Conservation (phyloP, 2,797 vertebrate genomes). For the Picus viridis region DNA sequence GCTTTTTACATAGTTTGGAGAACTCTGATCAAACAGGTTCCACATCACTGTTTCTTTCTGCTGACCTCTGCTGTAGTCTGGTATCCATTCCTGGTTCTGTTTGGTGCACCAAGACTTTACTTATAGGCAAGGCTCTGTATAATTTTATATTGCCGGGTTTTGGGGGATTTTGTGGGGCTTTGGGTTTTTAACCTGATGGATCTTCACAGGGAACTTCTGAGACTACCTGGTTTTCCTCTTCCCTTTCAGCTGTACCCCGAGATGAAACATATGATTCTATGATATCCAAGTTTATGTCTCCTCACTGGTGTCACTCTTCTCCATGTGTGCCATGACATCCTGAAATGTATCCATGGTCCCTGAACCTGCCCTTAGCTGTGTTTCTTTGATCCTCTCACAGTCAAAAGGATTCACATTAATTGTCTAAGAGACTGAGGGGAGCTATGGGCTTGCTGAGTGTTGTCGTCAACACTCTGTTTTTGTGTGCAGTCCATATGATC, state of each 20-base stretch:
- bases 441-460: neutral
- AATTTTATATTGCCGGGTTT: neutral
- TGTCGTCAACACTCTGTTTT: neutral
- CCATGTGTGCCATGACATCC: neutral
- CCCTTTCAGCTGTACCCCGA: neutral
- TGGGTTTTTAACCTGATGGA: neutral
- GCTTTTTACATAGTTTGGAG: neutral
- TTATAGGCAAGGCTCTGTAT: neutral
- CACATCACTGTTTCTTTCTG: neutral
- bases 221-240: neutral
- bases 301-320: neutral
- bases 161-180: neutral
- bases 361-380: neutral
- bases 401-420: neutral
- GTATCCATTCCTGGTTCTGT: neutral
- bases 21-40: neutral
- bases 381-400: neutral
- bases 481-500: neutral
- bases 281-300: neutral
- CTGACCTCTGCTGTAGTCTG: neutral
- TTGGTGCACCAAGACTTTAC: neutral
- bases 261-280: neutral
- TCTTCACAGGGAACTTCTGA: neutral
- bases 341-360: neutral
- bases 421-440: neutral